Evolutionary conservation across 2,797 vertebrate species (phyloP).

Genomic region (Merluccius polli): DNA sequence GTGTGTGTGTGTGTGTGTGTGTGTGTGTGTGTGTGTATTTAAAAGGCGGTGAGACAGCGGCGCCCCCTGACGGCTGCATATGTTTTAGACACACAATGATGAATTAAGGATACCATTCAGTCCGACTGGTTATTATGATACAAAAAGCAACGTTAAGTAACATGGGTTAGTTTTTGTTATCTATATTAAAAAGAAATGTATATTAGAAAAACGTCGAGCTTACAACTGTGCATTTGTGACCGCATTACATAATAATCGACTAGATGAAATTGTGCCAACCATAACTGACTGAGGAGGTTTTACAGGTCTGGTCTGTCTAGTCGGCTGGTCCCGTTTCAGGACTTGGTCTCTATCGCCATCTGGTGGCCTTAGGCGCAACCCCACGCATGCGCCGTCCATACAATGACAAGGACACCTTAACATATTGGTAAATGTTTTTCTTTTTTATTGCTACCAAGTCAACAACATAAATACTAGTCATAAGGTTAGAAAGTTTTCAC

Average conservation of each 20-base stretch:
- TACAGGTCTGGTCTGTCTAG: background rate
- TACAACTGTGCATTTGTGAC: background rate
- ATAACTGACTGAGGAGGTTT: background rate
- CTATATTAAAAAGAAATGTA: background rate
- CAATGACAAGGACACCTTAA: background rate
- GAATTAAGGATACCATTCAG: background rate
- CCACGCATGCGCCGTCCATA: background rate
- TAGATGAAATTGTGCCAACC: background rate
- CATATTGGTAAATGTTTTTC: slow-evolving; percentile 12
- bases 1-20: too few relatives aligned
- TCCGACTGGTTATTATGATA: background rate
- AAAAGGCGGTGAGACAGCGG: too few relatives aligned
- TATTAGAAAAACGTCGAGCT: background rate
- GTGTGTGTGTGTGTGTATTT: background rate
- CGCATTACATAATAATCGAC: background rate
- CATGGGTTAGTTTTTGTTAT: background rate
- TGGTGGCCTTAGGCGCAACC: slow-evolving; percentile 43
- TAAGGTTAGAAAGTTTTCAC: slow-evolving; percentile 41
- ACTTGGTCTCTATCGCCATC: slow-evolving; percentile 47
- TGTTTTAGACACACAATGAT: too few relatives aligned
- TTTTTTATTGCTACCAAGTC: slow-evolving; percentile 59
- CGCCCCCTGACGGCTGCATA: too few relatives aligned
- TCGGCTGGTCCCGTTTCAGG: background rate
- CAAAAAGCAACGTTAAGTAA: background rate
- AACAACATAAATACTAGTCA: slow-evolving; percentile 56